Evolutionary conservation across 1,140 invertebrate species (phyloP), one percentile per base, ranked within the genome.

Genomic region (Ditylenchus dipsaci): DNA sequence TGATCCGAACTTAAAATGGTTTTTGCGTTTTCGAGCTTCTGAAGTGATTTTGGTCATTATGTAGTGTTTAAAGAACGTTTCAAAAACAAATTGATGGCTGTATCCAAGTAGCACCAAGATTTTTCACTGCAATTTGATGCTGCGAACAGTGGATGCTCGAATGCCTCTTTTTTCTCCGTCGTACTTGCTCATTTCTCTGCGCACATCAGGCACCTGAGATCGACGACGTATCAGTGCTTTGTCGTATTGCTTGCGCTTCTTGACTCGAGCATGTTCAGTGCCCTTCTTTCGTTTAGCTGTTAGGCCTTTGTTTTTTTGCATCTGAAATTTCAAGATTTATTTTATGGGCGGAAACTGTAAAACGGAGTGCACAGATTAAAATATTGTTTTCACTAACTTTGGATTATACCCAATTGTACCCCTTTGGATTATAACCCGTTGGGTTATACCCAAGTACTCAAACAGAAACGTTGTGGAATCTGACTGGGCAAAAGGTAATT

Each of bases 121-220:
- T n/a, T n/a, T n/a, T 11, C 26, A 33, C 47, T 59, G 43, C 23
- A 74, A 56, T 66, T 74, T 74, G 26, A 72, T 47, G 26, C 66
- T 70, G 27, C 68, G 69, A 17, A 74, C 45, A 21, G 64, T 66
- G 15, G 29, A 45, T 9, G 71, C 56, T 42, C 61, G 33, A 58
- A 75, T 75, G 15, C 73, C 73, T 33, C 73, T 33, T 29, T 72
- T 72, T 70, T 75, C 73, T 43, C 73, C 73, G n/a, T 38, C 72
- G 47, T 75, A 75, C 23, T 63, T 76, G 8, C 15, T 21, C 7
- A 67, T 33, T 49, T 75, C 73, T 1, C 68, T 57, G 15, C 63
- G 19, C 9, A 75, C 49, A 27, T 75, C 70, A 19, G 73, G 73
- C 0, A 74, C 71, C 49, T 75, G 73, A 5, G 72, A 75, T 5